Conservation (phyloP, 2,797 vertebrate species). For the Lateolabrax maculatus region DNA sequence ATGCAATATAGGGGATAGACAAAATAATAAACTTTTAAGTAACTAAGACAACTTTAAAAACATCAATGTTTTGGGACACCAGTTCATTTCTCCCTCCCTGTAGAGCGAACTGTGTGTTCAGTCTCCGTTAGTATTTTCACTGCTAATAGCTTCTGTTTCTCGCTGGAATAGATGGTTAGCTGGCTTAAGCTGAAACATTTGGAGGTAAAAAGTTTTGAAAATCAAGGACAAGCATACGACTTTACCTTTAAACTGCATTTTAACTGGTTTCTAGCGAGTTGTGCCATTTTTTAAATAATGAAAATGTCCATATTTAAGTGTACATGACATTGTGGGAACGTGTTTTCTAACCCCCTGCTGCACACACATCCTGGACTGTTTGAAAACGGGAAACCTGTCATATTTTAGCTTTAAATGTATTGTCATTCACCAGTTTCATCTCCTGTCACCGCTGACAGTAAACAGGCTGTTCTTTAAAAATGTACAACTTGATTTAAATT, state of each 20-base stretch:
- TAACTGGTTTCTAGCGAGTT: no score
- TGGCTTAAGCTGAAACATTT: no score
- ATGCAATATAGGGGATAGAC: background rate
- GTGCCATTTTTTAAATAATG: background rate
- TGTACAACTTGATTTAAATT: no score
- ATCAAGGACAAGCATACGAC: background rate
- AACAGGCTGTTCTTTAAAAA: no score
- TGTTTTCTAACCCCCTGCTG: background rate
- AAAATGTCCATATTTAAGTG: background rate
- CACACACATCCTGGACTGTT: background rate
- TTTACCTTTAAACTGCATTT: background rate
- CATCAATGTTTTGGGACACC: no score
- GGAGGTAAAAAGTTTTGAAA: background rate
- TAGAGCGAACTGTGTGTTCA: no score
- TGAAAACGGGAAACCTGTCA: background rate
- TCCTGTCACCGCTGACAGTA: background rate
- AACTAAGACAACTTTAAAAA: background rate
- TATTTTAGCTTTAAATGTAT: background rate
- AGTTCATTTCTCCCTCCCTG: background rate
- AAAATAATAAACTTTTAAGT: background rate
- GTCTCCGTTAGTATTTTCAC: background rate
- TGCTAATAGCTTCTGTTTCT: background rate
- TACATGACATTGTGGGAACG: no score
- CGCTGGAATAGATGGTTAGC: no score
- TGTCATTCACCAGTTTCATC: no score